phyloP scores from a whole-genome alignment of 2,113 vertebrate genomes.

The Alligator sinensis region DNA sequence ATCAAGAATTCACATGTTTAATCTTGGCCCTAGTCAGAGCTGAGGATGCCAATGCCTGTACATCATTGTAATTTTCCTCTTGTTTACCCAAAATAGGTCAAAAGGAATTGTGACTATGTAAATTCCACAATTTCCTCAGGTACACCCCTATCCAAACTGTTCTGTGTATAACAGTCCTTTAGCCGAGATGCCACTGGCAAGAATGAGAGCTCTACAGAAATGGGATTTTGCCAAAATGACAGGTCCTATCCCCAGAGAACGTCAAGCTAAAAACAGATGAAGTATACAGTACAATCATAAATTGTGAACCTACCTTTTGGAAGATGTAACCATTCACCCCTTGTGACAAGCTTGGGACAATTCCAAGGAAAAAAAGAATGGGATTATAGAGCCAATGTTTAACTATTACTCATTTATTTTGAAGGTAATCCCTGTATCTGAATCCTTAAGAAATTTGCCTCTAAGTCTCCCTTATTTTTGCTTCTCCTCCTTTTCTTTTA shows the following conservation, averaged over 20 bases:
- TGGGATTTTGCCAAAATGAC: conserved; percentile 36
- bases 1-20: neutral
- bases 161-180: conserved; percentile 35
- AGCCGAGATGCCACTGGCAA: conserved; percentile 34
- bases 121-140: conserved; percentile 33
- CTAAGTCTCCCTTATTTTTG: conserved; percentile 27
- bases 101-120: neutral
- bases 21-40: neutral
- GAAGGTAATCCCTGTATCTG: conserved; percentile 51
- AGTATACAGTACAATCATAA: neutral
- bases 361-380: neutral
- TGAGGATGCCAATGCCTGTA: conserved; percentile 32
- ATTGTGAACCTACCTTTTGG: neutral
- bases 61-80: conserved; percentile 37
- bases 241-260: conserved; percentile 4
- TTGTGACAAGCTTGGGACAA: conserved; percentile 14
- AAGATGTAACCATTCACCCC: neutral
- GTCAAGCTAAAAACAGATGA: conserved; percentile 26
- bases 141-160: conserved; percentile 21
- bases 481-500: conserved; percentile 56
- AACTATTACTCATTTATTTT: conserved; percentile 49
- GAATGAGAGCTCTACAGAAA: conserved; percentile 31
- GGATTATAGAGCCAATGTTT: neutral
- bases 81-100: conserved; percentile 37
- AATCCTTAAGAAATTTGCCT: conserved; percentile 16